Evolutionary conservation across 2,888 invertebrate genomes (phyloP), one percentile per base, ranked within the genome.

Genomic region (Volucella inflata): DNA sequence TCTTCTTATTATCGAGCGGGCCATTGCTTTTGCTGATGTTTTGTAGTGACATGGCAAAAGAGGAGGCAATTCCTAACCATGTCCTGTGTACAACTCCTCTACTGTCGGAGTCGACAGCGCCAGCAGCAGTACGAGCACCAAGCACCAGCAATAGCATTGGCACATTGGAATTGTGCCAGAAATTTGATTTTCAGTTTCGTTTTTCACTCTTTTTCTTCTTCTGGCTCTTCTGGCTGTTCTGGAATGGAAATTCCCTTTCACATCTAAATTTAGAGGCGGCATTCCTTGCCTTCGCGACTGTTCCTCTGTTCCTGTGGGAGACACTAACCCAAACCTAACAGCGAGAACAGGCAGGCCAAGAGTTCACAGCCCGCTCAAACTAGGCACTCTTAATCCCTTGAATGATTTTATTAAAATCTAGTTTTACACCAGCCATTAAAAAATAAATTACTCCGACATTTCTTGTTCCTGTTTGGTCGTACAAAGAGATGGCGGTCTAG

Each of bases 151-250:
- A 9, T n/a, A 16, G 16, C 21, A 16, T 60, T 51, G 50, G 46
- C 55, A 70, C 62, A 65, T 76, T 85, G 85, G 72, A 85, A 85
- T 36, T 85, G 62, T 81, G 85, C 85, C 81, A 81, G 71, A 81
- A 76, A 76, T 81, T 85, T 76, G 76, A 85, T 85, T 80, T 85
- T 81, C 72, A 76, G 21, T 81, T 85, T 85, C 81, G 46, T 76
- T 85, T 68, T 81, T 44, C 36, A 71, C 71, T 76, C 62, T 44
- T 80, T 75, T 59, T 62, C 17, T 57, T 14, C 17, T 12, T 12
- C 12, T 17, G 10, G 40, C 21, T 68, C 12, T 38, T 50, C 17
- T 17, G 17, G 30, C 44, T 48, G 50, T 74, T 74, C 60, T 80
- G 74, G 74, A 80, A 74, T 68, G 55, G 40, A 80, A 80, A 67